Percentiles rank a stretch among this genome's conserved stretches.
Conservation (phyloP, 2,113 vertebrate species). For the Catharus fuscescens region DNA sequence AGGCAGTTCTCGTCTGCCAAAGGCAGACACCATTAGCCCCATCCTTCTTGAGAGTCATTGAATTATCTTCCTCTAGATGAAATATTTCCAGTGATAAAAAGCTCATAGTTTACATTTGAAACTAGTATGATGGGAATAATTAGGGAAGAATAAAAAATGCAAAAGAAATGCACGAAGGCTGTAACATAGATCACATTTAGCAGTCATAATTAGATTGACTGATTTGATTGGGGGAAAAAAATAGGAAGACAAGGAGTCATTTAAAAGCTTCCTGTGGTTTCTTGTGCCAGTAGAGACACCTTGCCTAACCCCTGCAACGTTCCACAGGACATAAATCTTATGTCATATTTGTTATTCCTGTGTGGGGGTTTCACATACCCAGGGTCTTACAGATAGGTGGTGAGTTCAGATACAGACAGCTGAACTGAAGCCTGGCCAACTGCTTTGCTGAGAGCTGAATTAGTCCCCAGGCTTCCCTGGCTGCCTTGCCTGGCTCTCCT, state of each 20-base stretch:
- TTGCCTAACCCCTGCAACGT: neutral
- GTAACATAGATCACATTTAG: neutral
- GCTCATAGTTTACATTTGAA: neutral
- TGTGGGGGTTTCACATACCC: neutral
- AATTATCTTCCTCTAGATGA: neutral
- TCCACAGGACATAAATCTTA: neutral
- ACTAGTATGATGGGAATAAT: neutral
- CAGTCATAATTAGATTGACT: neutral
- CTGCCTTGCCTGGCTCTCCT: neutral
- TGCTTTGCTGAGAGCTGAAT: neutral
- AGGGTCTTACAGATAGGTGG: fast-evolving
- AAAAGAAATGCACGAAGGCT: neutral
- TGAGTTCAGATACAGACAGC: neutral
- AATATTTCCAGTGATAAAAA: neutral
- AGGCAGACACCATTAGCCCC: neutral
- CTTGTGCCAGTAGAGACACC: neutral
- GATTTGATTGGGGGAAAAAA: neutral
- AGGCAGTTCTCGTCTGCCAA: neutral
- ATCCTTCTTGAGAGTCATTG: neutral
- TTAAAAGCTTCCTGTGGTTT: neutral
- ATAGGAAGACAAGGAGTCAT: neutral
- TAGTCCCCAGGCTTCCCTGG: neutral
- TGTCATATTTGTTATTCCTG: neutral
- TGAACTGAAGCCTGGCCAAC: neutral
- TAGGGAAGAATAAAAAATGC: neutral